Conservation (phyloP, 2,797 vertebrate genomes). For the Hemibagrus guttatus region DNA sequence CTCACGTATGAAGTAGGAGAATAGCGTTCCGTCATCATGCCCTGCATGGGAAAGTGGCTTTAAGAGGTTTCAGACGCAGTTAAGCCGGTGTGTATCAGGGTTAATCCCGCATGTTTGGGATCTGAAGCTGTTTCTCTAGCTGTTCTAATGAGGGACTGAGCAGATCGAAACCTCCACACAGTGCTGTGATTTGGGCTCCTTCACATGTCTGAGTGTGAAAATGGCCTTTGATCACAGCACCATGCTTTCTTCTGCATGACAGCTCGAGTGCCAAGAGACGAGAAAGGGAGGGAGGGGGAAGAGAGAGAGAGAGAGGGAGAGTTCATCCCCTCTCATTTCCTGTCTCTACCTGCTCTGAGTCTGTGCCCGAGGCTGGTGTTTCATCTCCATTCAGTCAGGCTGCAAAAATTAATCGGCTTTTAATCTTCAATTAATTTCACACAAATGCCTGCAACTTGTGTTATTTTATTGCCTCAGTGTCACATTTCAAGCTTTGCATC, state of each 20-base stretch:
- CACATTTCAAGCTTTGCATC: not conserved
- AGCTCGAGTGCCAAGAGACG: conserved; percentile 37
- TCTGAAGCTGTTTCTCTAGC: conserved; percentile 15
- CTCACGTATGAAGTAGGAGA: not conserved
- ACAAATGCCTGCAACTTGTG: not conserved
- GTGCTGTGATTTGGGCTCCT: conserved; percentile 41
- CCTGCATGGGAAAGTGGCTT: conserved; percentile 18
- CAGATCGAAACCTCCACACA: not conserved
- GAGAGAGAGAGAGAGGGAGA: not conserved
- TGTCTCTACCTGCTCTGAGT: conserved; percentile 13
- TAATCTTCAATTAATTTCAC: not conserved
- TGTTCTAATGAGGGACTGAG: conserved; percentile 18
- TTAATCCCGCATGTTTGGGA: conserved; percentile 24
- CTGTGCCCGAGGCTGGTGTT: conserved; percentile 9
- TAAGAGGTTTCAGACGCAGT: not conserved
- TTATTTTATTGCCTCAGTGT: too few species aligned
- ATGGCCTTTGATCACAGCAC: conserved; percentile 53
- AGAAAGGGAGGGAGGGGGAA: conserved; percentile 12
- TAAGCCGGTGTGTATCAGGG: not conserved
- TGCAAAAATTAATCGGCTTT: not conserved
- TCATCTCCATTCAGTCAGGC: conserved; percentile 23
- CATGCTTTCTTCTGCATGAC: conserved; percentile 49
- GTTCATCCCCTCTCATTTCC: conserved; percentile 15
- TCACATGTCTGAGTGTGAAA: conserved; percentile 39
- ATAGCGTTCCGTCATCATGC: not conserved